phyloP scores from a whole-genome alignment of 2,797 vertebrate species.

The Danionella dracula region DNA sequence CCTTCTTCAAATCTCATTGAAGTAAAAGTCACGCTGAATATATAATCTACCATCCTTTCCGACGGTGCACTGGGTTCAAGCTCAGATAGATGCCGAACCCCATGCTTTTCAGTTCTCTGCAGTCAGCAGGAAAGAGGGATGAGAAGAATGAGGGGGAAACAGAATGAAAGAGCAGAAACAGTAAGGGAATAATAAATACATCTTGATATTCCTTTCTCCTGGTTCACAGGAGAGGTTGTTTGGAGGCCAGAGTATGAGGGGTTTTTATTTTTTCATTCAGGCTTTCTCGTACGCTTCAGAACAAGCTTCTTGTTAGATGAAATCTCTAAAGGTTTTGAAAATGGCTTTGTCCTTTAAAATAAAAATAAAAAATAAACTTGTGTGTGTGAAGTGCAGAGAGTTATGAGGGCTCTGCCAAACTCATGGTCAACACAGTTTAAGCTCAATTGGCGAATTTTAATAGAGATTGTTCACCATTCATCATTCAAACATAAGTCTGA shows the following conservation, averaged over 20 bases:
- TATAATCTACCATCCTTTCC: conserved; percentile 69
- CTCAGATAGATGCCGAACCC: conserved; percentile 59
- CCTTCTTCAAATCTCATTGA: conserved; percentile 74
- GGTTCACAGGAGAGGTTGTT: conserved; percentile 50
- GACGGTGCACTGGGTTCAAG: conserved; percentile 62
- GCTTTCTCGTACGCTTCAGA: conserved; percentile 45
- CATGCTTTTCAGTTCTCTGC: conserved; percentile 58
- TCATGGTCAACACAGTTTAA: neutral
- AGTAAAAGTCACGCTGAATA: conserved; percentile 69
- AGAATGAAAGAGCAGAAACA: conserved; percentile 34
- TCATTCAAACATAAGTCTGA: neutral
- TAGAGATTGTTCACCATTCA: neutral
- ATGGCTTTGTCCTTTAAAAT: conserved; percentile 43
- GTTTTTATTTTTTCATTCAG: conserved; percentile 53
- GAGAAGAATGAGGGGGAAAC: conserved; percentile 20
- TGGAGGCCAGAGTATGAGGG: conserved; percentile 39
- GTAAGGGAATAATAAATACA: conserved; percentile 47
- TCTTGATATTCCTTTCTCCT: conserved; percentile 45
- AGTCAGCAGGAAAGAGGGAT: conserved; percentile 57
- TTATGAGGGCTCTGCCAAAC: neutral
- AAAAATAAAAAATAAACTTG: conserved; percentile 5
- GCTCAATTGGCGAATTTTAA: neutral
- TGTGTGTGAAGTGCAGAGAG: neutral
- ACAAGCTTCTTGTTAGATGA: conserved; percentile 44
- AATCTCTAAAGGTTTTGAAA: conserved; percentile 48